These are phyloP conservation scores for Leptosomus discolor DNA, from an alignment of 2,113 vertebrate genomes.

Conservation along the genomic window DNA sequence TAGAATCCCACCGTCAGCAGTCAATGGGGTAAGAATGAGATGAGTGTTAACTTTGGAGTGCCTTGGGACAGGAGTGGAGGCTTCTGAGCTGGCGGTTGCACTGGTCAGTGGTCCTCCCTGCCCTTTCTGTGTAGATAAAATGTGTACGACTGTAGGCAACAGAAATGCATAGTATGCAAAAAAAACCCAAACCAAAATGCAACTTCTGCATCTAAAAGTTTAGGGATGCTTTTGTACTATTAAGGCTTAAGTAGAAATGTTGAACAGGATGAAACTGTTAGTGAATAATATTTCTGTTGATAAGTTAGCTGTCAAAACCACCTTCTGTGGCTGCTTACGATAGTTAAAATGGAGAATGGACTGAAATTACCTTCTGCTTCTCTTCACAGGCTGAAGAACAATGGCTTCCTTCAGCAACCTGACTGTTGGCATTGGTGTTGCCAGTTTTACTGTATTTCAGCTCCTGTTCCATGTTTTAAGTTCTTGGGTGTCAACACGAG, in stretches of 20 bases:
- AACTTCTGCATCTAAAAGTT: neutral
- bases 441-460: constrained; percentile 90
- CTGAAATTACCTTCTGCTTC: constrained; percentile 3
- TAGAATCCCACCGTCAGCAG: neutral
- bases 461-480: constrained; percentile 90
- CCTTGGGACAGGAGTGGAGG: neutral
- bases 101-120: neutral
- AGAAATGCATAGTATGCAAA: neutral
- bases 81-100: neutral
- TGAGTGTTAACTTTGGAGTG: neutral
- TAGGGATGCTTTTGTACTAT: neutral
- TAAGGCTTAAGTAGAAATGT: neutral
- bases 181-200: neutral
- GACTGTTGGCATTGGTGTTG: constrained; percentile 74
- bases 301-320: neutral
- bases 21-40: neutral
- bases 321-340: neutral
- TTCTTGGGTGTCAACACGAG: constrained; percentile 81
- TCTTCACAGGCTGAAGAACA: constrained; percentile 73
- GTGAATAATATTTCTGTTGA: neutral
- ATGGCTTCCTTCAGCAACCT: constrained; percentile 87
- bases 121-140: neutral
- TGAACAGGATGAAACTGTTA: neutral
- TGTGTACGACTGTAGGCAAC: neutral
- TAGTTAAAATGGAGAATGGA: neutral